A percentile compares a stretch with the other conserved stretches of the same genome.
Conservation (phyloP, 2,113 vertebrate species). For the Spheniscus mendiculus region DNA sequence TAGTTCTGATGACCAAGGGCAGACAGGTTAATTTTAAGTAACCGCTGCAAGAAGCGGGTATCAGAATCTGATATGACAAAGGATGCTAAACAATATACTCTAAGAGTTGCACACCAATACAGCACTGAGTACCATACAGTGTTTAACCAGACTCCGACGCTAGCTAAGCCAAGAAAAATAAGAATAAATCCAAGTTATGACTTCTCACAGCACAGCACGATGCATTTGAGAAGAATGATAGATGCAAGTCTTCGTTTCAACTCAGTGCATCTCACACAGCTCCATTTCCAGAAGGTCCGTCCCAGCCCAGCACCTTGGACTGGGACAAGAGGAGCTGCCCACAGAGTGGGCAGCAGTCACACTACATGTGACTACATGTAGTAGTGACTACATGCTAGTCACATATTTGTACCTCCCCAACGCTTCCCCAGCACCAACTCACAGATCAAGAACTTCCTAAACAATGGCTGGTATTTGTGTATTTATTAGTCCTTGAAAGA, state of each 20-base stretch:
- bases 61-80: neutral
- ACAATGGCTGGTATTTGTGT: neutral
- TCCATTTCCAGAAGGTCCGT: neutral
- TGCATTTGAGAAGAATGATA: fast-evolving
- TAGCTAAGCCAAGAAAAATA: neutral
- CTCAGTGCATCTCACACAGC: fast-evolving
- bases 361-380: too few species aligned
- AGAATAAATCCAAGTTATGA: neutral
- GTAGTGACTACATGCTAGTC: too few species aligned
- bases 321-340: neutral
- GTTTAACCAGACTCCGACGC: fast-evolving
- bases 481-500: neutral
- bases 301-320: neutral
- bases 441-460: neutral
- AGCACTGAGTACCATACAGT: fast-evolving
- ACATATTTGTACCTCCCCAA: neutral
- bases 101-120: neutral
- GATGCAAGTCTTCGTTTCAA: fast-evolving
- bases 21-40: neutral
- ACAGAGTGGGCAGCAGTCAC: too few species aligned
- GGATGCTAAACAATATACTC: neutral
- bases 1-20: neutral
- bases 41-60: fast-evolving
- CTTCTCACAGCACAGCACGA: fast-evolving
- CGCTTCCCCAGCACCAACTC: neutral